A percentile compares a stretch with the other conserved stretches of the same genome.
These are phyloP conservation scores for Tor tambroides DNA, from an alignment of 2,113 vertebrate genomes.

Conservation along the genomic window DNA sequence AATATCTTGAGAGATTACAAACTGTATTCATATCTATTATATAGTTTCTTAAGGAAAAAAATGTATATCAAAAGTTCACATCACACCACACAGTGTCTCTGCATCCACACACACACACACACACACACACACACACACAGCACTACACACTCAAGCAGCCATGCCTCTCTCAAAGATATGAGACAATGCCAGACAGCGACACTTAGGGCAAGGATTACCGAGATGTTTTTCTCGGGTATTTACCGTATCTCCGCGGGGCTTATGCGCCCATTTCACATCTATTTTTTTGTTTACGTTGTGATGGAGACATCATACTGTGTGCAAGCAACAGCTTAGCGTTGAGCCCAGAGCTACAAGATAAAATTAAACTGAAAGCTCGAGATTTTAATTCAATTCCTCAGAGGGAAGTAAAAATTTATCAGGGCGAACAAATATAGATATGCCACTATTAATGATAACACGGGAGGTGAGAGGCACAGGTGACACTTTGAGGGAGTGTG, in stretches of 20 bases:
- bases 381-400: constrained; percentile 33
- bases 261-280: constrained; percentile 30
- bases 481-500: constrained; percentile 3
- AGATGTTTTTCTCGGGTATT: constrained; percentile 39
- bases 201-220: constrained; percentile 38
- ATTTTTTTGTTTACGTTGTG: constrained; percentile 32
- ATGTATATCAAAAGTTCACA: not conserved
- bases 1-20: constrained; percentile 16
- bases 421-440: constrained; percentile 19
- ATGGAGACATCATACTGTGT: constrained; percentile 30
- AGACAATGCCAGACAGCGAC: constrained; percentile 15
- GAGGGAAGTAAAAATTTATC: constrained; percentile 21
- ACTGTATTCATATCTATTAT: not conserved
- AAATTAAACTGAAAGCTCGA: constrained; percentile 15
- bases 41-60: not conserved
- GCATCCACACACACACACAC: not conserved
- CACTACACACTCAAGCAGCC: not conserved
- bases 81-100: not conserved
- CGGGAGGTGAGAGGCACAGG: not conserved
- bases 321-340: constrained; percentile 25
- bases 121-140: constrained; percentile 6
- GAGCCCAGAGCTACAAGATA: constrained; percentile 25
- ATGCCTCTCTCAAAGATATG: not conserved
- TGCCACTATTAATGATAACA: constrained; percentile 11
- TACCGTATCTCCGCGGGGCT: constrained; percentile 29